A percentile compares a stretch with the other conserved stretches of the same genome.
Conservation (phyloP, 1,140 invertebrate species). For the Listronotus bonariensis region DNA sequence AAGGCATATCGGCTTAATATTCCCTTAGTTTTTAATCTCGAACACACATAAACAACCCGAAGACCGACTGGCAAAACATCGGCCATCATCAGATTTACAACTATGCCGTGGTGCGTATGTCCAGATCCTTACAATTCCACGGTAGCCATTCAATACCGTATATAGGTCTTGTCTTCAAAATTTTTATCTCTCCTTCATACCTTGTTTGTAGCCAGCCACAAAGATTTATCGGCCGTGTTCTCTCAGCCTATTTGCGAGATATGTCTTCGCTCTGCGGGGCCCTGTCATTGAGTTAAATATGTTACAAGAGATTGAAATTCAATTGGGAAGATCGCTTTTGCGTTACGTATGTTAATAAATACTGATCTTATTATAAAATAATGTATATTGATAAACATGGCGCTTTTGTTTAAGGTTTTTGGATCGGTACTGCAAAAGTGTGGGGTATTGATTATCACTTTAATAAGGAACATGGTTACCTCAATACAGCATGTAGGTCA, state of each 20-base stretch:
- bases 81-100: slow-evolving; percentile 25
- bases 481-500: too few species aligned
- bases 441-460: too few species aligned
- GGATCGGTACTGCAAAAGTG: too few species aligned
- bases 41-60: background rate
- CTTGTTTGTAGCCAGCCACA: slow-evolving; percentile 51
- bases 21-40: background rate
- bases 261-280: slow-evolving; percentile 34
- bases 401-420: too few species aligned
- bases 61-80: background rate
- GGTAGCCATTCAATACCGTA: slow-evolving; percentile 51
- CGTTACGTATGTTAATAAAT: too few species aligned
- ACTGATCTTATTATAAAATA: too few species aligned
- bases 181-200: slow-evolving; percentile 53
- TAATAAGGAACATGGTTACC: too few species aligned
- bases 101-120: slow-evolving; percentile 11
- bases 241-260: slow-evolving; percentile 37
- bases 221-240: slow-evolving; percentile 47
- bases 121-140: slow-evolving; percentile 44
- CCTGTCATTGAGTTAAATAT: slow-evolving; percentile 40
- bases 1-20: too few species aligned
- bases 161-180: slow-evolving; percentile 52
- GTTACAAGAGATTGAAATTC: slow-evolving; percentile 11
- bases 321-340: background rate
- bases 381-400: too few species aligned